A percentile compares a stretch with the other conserved stretches of the same genome.
Conservation (phyloP, 2,888 invertebrate species). For the Limnephilus auricula region DNA sequence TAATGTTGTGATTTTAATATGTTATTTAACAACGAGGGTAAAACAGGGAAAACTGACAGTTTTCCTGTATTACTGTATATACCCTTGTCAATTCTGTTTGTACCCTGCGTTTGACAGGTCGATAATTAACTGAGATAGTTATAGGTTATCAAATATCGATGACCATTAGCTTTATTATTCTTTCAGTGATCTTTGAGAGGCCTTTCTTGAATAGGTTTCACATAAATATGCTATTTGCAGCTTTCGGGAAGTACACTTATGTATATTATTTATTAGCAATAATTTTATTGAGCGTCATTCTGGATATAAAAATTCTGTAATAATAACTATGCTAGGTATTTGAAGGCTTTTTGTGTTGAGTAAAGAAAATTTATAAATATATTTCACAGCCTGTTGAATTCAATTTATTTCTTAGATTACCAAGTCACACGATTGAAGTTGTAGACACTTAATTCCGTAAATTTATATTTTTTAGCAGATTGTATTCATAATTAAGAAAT, state of each 20-base stretch:
- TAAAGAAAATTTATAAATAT: not conserved
- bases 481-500: too few species aligned
- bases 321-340: not conserved
- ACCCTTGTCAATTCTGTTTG: not conserved
- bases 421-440: too few species aligned
- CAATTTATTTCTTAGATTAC: not conserved
- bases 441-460: too few species aligned
- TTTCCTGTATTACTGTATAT: not conserved
- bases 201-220: not conserved
- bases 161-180: not conserved
- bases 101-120: conserved; percentile 18
- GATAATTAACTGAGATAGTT: conserved; percentile 29
- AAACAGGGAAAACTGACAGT: not conserved
- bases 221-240: not conserved
- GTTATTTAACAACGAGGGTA: conserved; percentile 2
- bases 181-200: not conserved
- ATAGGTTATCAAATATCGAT: conserved; percentile 28
- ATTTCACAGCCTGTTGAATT: not conserved
- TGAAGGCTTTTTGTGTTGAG: too few species aligned
- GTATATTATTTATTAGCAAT: not conserved
- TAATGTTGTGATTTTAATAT: not conserved
- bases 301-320: not conserved
- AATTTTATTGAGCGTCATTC: not conserved
- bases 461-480: too few species aligned
- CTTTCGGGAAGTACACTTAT: not conserved